phyloP scores from a whole-genome alignment of 2,888 invertebrate genomes.

The Platycnemis pennipes region DNA sequence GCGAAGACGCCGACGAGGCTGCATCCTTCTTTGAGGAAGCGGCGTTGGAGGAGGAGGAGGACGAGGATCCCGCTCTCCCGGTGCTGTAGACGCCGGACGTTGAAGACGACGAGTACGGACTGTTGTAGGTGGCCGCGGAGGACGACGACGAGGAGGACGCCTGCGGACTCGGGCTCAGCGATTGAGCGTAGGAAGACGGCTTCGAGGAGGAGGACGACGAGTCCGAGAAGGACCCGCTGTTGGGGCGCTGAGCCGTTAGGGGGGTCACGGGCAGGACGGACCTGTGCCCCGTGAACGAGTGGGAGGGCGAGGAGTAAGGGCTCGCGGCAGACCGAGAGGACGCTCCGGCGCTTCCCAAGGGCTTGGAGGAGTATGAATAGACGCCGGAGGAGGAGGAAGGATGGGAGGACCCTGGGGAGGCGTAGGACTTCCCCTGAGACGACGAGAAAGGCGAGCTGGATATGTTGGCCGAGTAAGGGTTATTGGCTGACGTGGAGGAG shows the following conservation, averaged over 20 bases:
- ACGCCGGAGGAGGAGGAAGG: not conserved
- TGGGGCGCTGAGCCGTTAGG: constrained; percentile 10
- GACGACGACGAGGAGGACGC: constrained; percentile 3
- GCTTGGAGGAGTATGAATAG: not conserved
- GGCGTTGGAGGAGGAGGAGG: not conserved
- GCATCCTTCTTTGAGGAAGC: not conserved
- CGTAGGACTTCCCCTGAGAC: constrained; percentile 37
- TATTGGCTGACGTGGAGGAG: not conserved
- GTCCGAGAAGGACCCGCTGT: constrained; percentile 25
- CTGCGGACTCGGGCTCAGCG: constrained; percentile 31
- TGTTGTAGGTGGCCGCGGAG: not conserved
- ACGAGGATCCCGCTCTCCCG: not conserved
- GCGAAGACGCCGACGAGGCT: not conserved
- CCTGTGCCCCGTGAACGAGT: constrained; percentile 6
- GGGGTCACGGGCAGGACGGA: constrained; percentile 37
- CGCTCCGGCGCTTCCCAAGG: not conserved
- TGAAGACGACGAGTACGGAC: constrained; percentile 22
- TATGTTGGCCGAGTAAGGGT: constrained; percentile 54
- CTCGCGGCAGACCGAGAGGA: not conserved
- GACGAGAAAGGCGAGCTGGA: constrained; percentile 34
- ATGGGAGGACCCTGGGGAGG: constrained; percentile 44
- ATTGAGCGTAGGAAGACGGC: constrained; percentile 35
- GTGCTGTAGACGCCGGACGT: constrained; percentile 43
- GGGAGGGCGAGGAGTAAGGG: constrained; percentile 51
- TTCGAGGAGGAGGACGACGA: constrained; percentile 42